Base-by-base conservation (phyloP, 2,113 vertebrate genomes). In the Microcebus jonahi region DNA sequence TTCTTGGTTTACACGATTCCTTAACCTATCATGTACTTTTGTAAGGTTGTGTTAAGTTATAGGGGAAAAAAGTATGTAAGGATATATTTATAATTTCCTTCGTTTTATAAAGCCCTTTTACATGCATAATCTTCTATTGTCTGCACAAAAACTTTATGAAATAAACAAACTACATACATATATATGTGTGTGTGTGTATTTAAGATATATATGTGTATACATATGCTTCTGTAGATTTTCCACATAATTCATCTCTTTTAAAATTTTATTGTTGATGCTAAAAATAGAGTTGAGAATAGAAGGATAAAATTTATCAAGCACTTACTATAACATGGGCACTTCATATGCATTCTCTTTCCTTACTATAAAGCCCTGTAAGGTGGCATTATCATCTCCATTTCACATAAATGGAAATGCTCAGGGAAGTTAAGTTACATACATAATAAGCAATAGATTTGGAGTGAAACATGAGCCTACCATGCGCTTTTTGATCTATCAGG, bases 231-330 rank as follows among this genome's bases (percentile, higher is more conserved):
- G 27, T 21, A 88, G 27, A 88, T 39, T 89, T 73, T 34, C n/a
- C 65, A 83, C 25, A 17, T 23, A 27, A 84, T 96, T 89, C 77
- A 45, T 70, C 68, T 92, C 67, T 88, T 96, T 75, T 18, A 81
- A 39, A 57, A 20, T 61, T 73, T 42, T 81, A 20, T 77, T 82
- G 55, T 6, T 71, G 27, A 57, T 65, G 27, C 14, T 88, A 45
- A 88, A 95, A 91, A 27, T 61, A 86, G 31, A 25, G 25, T 36
- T 55, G 13, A 7, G 42, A 63, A 53, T 61, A 87, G 81, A 90
- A 70, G 18, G 27, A 76, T 59, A 11, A 11, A 27, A 70, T 75
- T 55, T 79, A 57, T 65, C 31, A 92, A 88, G 42, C 3, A 65
- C 63, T 87, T 89, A 45, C 50, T 97, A 45, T 53, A 23, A 86